Evolutionary conservation across 2,888 invertebrate species (phyloP), one percentile per base, ranked within the genome.

Genomic region (Malthinus seriepunctatus): DNA sequence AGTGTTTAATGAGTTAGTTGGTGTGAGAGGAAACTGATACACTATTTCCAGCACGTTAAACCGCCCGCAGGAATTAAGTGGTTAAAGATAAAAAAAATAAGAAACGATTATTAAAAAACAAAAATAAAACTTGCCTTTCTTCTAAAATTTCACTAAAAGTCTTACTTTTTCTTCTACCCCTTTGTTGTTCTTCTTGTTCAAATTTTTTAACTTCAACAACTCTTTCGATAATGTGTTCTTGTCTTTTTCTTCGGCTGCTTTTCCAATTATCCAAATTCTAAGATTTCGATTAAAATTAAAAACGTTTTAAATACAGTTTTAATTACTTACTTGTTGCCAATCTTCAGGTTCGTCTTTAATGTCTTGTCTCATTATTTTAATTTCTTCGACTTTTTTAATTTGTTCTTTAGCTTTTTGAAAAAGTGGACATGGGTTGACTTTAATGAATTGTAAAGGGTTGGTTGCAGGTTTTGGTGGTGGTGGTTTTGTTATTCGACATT

Each of bases 91-190:
- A 23, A 23, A 23, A 23, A 23, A 23, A 23, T 3, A 23, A 3
- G 5, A 23, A 23, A 23, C 35, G 10, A 35, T 6, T 10, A 35
- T 9, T 12, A 12, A 46, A 46, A 31, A 32, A 10, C 10, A 11
- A 32, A 32, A 32, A n/a, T 11, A 8, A 11, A 23, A 32, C 32
- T 78, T 74, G 89, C 88, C 92, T 86, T 79, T 92, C 93, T 78
- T 93, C 93, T 82, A 94, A 86, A 89, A 96, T 95, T 82, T 96
- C 95, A 76, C 88, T 92, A 84, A 95, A 95, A 64, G 95, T 95
- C 83, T 95, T 95, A 80, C 88, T 90, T 82, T 89, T 90, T 71
- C 88, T 85, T 69, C 90, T 85, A 67, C 82, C 80, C 77, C 89
- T 85, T 74, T 85, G 85, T 74, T 73, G 69, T 70, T 91, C 92